phyloP scores from a whole-genome alignment of 2,113 vertebrate genomes.

The Isichthys henryi region DNA sequence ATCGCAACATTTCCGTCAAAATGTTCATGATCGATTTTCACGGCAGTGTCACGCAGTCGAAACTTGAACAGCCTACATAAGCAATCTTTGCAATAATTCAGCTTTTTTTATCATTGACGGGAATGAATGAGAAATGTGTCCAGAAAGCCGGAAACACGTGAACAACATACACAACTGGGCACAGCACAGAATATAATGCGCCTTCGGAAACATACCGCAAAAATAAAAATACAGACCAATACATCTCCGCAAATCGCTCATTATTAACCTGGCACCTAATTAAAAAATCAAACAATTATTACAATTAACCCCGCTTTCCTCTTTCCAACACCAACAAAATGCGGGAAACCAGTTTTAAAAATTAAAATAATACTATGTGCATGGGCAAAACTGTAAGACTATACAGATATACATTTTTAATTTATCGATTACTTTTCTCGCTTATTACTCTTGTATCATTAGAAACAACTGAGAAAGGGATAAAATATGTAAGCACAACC shows the following conservation, averaged over 20 bases:
- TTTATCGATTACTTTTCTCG: constrained; percentile 4
- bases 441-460: constrained; percentile 1
- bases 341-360: not conserved
- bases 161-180: not conserved
- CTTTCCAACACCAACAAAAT: not conserved
- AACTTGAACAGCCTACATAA: not conserved
- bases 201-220: not conserved
- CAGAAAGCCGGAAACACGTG: not conserved
- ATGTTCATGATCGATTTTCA: constrained; percentile 8
- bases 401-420: constrained; percentile 10
- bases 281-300: not conserved
- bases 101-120: not conserved
- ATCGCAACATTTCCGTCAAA: not conserved
- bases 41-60: not conserved
- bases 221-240: not conserved
- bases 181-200: not conserved
- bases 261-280: not conserved
- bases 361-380: constrained; percentile 1
- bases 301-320: not conserved
- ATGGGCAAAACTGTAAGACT: constrained; percentile 5
- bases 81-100: not conserved
- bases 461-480: constrained; percentile 9
- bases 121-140: not conserved
- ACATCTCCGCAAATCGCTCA: not conserved
- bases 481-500: constrained; percentile 17